Evolutionary conservation across 2,888 invertebrate genomes (phyloP), one percentile per base, ranked within the genome.

Genomic region (Melieria crassipennis): DNA sequence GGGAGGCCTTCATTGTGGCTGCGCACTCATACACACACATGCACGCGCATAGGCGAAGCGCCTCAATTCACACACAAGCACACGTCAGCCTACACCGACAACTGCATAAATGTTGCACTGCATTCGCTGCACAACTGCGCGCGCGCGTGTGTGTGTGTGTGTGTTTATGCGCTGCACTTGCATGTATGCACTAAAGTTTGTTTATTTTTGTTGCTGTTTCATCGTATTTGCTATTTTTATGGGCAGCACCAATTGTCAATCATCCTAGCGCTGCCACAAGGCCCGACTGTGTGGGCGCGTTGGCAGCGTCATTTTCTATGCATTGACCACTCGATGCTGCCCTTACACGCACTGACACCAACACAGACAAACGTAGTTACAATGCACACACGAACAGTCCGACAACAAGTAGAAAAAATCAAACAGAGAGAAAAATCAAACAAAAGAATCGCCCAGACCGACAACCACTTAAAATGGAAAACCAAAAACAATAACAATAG

Each of bases 1-100:
- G 64, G 71, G 58, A 65, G 70, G 71, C 71, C 71, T 71, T 71
- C 71, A 58, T 50, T 70, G 70, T 70, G 70, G 65, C 66, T 71
- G 56, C 58, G 55, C 52, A 7, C 13, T 4, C 13, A 52, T 16
- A 30, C 30, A 30, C 30, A 30, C 30, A 30, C 30, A 30, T 30
- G 30, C 30, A 30, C 30, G 30, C 3, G 30, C 30, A 30, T 30
- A 30, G 30, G 30, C 30, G 30, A 30, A 30, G 30, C 30, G 30
- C 30, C 30, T 30, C 30, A 30, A 30, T 30, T 30, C 30, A 30
- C 30, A 30, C 52, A 52, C 13, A 6, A 52, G 6, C 4, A 52
- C 13, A 52, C 7, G 5, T 52, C 30, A 30, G 3, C 30, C 2
- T 30, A 30, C 30, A 30, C 30, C 30, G 30, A 30, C 30, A 30